Evolutionary conservation across 2,797 vertebrate genomes (phyloP).

Genomic region (Smutsia gigantea): DNA sequence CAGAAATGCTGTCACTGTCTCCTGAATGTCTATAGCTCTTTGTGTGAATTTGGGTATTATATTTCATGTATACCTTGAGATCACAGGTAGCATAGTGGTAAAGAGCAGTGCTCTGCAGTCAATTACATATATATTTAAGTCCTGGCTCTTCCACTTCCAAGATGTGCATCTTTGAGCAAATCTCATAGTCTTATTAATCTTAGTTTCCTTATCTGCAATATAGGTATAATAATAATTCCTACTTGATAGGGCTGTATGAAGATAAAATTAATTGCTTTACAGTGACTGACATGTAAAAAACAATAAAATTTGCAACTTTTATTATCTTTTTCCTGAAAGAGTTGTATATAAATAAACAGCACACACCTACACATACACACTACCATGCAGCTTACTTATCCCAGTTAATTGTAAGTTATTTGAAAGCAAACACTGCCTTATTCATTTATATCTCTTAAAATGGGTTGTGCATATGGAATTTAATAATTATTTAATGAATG

Average conservation of each 20-base stretch:
- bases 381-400: background rate
- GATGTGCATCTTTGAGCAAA: background rate
- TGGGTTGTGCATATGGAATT: background rate
- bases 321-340: constrained; percentile 16
- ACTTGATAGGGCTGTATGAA: background rate
- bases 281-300: background rate
- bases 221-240: background rate
- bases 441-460: constrained; percentile 19
- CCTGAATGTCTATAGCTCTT: background rate
- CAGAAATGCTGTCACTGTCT: background rate
- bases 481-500: constrained; percentile 48
- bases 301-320: background rate
- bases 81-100: background rate
- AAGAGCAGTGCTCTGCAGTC: background rate
- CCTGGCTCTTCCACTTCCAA: background rate
- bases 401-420: background rate
- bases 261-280: background rate
- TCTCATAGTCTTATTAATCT: background rate
- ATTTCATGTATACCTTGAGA: background rate
- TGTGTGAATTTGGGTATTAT: background rate
- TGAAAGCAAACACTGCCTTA: constrained; percentile 43
- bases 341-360: background rate
- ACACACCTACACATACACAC: background rate
- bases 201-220: constrained; percentile 27
- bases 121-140: background rate